Percentiles rank a stretch among this genome's conserved stretches.
Evolutionary conservation across 2,888 invertebrate genomes (phyloP).

Genomic region (Heliconius charithonia): DNA sequence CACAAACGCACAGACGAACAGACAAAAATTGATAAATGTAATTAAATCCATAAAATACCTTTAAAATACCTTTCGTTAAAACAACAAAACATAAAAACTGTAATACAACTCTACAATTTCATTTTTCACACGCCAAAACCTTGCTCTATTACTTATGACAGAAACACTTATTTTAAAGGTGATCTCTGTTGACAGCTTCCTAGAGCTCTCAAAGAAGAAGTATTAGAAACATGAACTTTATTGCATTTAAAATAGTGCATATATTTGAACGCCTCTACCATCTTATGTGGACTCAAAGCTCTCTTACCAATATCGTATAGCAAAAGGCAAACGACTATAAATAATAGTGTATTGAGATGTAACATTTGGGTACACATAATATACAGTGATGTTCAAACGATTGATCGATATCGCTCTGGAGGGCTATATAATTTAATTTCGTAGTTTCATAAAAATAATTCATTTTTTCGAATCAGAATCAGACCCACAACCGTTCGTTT

Average conservation of each 20-base stretch:
- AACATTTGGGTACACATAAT: not conserved
- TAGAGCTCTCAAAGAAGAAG: not conserved
- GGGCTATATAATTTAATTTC: too few relatives aligned
- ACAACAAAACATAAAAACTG: not conserved
- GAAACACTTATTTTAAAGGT: conserved; percentile 25
- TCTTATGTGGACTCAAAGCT: conserved; percentile 22
- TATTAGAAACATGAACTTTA: not conserved
- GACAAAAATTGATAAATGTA: too few relatives aligned
- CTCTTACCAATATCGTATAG: conserved; percentile 65
- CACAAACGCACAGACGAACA: too few relatives aligned
- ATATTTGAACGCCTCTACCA: not conserved
- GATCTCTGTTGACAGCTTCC: conserved; percentile 35
- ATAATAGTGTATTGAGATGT: conserved; percentile 44
- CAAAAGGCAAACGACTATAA: conserved; percentile 52
- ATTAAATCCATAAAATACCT: not conserved
- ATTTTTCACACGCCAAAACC: conserved; percentile 13
- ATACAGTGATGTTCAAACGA: conserved; percentile 29
- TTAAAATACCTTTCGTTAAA: not conserved
- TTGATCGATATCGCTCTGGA: not conserved
- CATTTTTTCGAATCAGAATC: too few relatives aligned
- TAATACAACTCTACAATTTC: not conserved
- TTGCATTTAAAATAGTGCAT: not conserved
- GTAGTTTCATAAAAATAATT: too few relatives aligned
- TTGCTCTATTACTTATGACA: conserved; percentile 19
- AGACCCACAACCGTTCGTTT: too few relatives aligned